Conservation (phyloP, 2,888 invertebrate genomes). For the Spodoptera exigua region DNA sequence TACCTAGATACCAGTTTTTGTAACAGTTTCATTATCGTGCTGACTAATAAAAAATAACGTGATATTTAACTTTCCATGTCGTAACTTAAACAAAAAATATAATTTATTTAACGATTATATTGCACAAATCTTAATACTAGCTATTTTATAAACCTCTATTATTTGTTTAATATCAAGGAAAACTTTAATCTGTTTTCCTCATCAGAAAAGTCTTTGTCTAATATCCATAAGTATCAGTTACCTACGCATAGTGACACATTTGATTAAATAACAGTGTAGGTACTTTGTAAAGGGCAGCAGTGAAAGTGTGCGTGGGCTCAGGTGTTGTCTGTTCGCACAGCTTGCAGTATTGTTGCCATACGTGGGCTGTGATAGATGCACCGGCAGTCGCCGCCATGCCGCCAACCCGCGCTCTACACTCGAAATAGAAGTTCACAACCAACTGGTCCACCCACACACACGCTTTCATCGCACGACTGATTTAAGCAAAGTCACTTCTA, state of each 20-base stretch:
- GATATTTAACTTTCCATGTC: conserved; percentile 53
- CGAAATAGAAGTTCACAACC: conserved; percentile 56
- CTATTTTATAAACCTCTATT: conserved; percentile 34
- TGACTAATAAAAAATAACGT: conserved; percentile 58
- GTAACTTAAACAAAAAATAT: conserved; percentile 64
- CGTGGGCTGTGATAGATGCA: conserved; percentile 73
- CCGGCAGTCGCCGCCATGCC: conserved; percentile 46
- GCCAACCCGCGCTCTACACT: conserved; percentile 37
- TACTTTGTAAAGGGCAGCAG: conserved; percentile 58
- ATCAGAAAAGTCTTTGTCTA: conserved; percentile 4
- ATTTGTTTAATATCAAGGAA: conserved; percentile 7
- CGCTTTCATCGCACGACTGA: conserved; percentile 60
- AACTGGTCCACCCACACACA: conserved; percentile 68
- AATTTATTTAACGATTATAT: conserved; percentile 54
- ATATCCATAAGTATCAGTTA: conserved; percentile 20
- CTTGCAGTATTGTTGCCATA: conserved; percentile 56
- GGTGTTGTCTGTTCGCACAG: conserved; percentile 54
- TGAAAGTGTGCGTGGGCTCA: conserved; percentile 68
- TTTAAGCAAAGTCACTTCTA: conserved; percentile 35
- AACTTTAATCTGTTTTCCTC: neutral
- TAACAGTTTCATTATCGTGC: conserved; percentile 21
- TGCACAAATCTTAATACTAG: conserved; percentile 59
- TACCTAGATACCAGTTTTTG: conserved; percentile 24
- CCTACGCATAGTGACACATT: conserved; percentile 32
- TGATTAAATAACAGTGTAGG: conserved; percentile 31